These are phyloP conservation scores for Xiphydria camelus DNA, from an alignment of 2,888 invertebrate genomes.

Conservation along the genomic window DNA sequence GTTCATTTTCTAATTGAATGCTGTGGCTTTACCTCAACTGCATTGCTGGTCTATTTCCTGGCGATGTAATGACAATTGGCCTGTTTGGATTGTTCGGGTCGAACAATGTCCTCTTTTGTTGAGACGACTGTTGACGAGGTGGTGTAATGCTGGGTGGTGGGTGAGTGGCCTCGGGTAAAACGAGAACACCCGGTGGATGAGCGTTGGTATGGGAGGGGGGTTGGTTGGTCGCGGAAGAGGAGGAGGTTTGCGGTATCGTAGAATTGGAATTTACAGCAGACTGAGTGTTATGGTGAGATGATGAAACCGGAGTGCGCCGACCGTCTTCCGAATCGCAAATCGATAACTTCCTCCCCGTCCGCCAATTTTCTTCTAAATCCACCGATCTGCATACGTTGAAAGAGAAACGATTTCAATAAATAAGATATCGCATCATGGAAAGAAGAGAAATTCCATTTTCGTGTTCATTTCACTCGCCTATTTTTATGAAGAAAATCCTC, in stretches of 20 bases:
- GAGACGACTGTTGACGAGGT: conserved; percentile 23
- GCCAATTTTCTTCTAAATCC: conserved; percentile 53
- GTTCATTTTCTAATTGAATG: background rate
- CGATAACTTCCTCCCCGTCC: conserved; percentile 48
- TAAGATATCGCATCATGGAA: conserved; percentile 2
- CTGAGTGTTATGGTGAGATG: conserved; percentile 25
- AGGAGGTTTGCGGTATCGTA: conserved; percentile 31
- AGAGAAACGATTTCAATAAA: too few species aligned
- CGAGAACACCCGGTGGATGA: conserved; percentile 56
- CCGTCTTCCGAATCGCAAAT: conserved; percentile 51
- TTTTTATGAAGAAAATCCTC: conserved; percentile 47
- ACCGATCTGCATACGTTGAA: too few species aligned
- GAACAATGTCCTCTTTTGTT: conserved; percentile 62
- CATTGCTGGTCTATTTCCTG: conserved; percentile 53
- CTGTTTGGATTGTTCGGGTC: conserved; percentile 71
- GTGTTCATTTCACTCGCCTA: conserved; percentile 30
- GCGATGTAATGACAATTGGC: conserved; percentile 71
- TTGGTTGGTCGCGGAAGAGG: conserved; percentile 25
- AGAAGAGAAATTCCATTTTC: conserved; percentile 5
- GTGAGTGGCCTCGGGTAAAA: conserved; percentile 52
- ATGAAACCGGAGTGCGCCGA: conserved; percentile 29
- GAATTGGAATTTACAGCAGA: conserved; percentile 30
- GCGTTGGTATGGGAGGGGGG: conserved; percentile 29
- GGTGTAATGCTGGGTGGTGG: conserved; percentile 15
- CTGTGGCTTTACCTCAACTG: conserved; percentile 35